Evolutionary conservation across 2,888 invertebrate genomes (phyloP), one percentile per base, ranked within the genome.

Genomic region (Chrysina gloriosa): DNA sequence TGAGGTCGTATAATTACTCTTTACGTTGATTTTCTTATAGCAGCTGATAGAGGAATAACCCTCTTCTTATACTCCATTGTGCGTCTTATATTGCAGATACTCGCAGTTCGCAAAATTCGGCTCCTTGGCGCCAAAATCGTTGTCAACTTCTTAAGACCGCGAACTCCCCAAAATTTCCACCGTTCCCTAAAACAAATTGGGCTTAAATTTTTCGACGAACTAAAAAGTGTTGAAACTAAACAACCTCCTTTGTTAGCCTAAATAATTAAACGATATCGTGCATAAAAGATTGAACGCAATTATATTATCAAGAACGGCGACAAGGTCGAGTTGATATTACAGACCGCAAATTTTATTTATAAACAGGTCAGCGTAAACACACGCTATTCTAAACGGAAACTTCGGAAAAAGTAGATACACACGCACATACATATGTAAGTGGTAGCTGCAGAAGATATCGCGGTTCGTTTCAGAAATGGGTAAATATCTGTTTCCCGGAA

Each of bases 1-100:
- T 21, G 21, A 36, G 72, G 73, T 71, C 72, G 71, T 73, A 73
- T 71, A 73, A 72, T 74, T 73, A 67, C 71, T 63, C 70, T 72
- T n/a, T 71, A 68, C 69, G 66, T 69, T 58, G 63, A 48, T 69
- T 70, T 61, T 72, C 72, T 72, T 72, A 71, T 69, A 67, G 70
- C 72, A 71, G 70, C 71, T 72, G 71, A 72, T 71, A 56, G 54
- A 63, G 64, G 61, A 52, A 48, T 42, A 69, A 69, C 70, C 71
- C 70, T 68, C 70, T 66, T 69, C 54, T 69, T 71, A 63, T 48
- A 47, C 48, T 19, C 68, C 67, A 72, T 69, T 71, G 70, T 71
- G 42, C 67, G 65, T 56, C 9, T 36, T 36, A 36, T 36, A 36
- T n/a, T 9, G 36, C 14, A 36, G 36, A 11, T 36, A 36, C n/a